These are phyloP conservation scores for Sula dactylatra DNA, from an alignment of 2,113 vertebrate species.

Conservation along the genomic window DNA sequence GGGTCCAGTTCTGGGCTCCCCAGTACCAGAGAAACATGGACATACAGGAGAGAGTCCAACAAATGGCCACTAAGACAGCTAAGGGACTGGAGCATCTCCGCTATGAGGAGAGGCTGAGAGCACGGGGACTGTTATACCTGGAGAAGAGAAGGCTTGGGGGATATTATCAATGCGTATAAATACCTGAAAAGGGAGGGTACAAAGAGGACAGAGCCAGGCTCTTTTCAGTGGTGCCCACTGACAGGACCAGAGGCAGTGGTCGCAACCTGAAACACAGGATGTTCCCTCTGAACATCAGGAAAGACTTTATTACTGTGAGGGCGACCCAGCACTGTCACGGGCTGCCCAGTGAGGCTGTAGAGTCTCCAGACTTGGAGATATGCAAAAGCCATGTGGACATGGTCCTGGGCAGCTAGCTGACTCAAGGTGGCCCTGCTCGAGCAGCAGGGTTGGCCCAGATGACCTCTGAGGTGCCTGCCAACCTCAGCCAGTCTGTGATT, in stretches of 20 bases:
- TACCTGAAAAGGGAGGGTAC: background rate
- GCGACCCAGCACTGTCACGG: background rate
- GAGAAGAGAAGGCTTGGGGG: background rate
- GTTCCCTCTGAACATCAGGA: background rate
- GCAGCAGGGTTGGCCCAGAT: background rate
- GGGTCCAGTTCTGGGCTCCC: background rate
- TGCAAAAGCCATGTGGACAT: accelerated
- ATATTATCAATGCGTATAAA: background rate
- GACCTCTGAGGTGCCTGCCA: background rate
- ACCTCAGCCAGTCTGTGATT: background rate
- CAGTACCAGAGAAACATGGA: background rate
- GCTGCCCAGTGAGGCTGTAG: background rate
- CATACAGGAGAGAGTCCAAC: background rate
- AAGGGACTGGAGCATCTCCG: background rate
- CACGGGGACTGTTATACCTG: background rate
- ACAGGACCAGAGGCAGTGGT: background rate
- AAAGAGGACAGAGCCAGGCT: background rate
- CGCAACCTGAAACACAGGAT: background rate
- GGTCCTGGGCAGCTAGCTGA: background rate
- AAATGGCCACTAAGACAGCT: background rate
- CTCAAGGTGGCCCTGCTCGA: background rate
- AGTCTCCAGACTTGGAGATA: background rate
- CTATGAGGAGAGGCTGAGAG: background rate
- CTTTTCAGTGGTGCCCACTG: background rate
- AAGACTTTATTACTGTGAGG: background rate